Base-by-base conservation (phyloP, 2,797 vertebrate species). In the Acanthurus leucopareius region DNA sequence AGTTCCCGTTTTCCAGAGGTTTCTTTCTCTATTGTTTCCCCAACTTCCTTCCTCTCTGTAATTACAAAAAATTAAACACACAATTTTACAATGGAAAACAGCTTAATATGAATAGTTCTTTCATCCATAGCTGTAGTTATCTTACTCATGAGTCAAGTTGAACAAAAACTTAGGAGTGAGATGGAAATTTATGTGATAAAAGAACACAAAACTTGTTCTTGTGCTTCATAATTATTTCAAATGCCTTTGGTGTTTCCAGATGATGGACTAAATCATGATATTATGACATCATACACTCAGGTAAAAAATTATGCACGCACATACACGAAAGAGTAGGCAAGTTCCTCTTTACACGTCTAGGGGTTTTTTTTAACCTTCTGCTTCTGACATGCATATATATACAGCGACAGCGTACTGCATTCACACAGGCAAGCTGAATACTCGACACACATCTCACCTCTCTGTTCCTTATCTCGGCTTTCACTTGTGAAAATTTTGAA, bases 311-410 rank as follows among this genome's bases (percentile, higher is more conserved):
- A 22, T 42, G 45, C n/a, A 58, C 10, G 48, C 19, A 56, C 44
- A 44, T 44, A 54, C n/a, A 5, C 58, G 56, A 10, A 40, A 40
- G 40, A 40, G 10, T 2, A 5, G 0, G 10, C 3, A 53, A 82
- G 45, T 92, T 91, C 90, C 86, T 76, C 72, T 83, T 85, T 0
- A 2, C 10, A 10, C 4, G 0, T 14, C 3, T 1, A 10, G 53
- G 67, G 65, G 4, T 13, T 52, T 40, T 88, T 91, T 88, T 72
- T 16, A 5, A 2, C 6, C 73, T 88, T 88, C 82, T 88, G 83
- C 80, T 84, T 88, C 53, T 71, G 42, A 6, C 16, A 0, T 1
- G 14, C 8, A 17, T 3, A 89, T 93, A 94, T 88, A 92, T 86
- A 86, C 47, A 63, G 48, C 35, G 8, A 20, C 57, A 44, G 48